Base-by-base conservation (phyloP, 2,113 vertebrate species). In the Urocynchramus pylzowi region DNA sequence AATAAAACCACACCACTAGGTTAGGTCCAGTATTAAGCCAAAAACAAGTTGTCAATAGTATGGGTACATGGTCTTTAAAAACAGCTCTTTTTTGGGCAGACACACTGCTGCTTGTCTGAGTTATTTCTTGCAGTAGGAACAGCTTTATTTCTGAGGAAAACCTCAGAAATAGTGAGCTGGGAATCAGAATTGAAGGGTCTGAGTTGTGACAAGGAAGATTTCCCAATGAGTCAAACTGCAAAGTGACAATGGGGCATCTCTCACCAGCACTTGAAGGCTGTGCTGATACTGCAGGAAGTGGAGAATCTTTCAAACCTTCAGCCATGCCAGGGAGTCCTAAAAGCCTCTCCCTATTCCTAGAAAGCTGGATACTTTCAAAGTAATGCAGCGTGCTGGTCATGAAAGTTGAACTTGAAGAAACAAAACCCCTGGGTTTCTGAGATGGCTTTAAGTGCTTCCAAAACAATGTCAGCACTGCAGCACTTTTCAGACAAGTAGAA, bases 91-190 rank as follows among this genome's bases (percentile, higher is more conserved):
- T 78, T 76, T 70, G 33, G 13, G 39, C 47, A 57, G 53, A 47
- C 26, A 8, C 9, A 35, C 12, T 60, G 37, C 37, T 90, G 14
- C 30, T 75, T 11, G 4, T 59, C 27, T 54, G 13, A 61, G 11
- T 45, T n/a, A 37, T 41, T 82, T 67, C 31, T 27, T 45, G 6
- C 45, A 57, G 22, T 10, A 82, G 31, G 31, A 83, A 31, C 1
- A 75, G 3, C 4, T 8, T 7, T 23, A 18, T 79, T 79, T 73
- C 63, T 56, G 47, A 76, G 45, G 39, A 75, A 79, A 79, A 31
- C 6, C 1, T n/a, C n/a, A n/a, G n/a, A n/a, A n/a, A n/a, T n/a
- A 0, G 8, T 28, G 13, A 86, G 8, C 7, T 37, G 31, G 10
- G 19, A 64, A 27, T 74, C 18, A 70, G 23, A 73, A 73, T 7